Evolutionary conservation across 2,113 vertebrate species (phyloP).

Genomic region (Stomatorhinus ivindoensis): DNA sequence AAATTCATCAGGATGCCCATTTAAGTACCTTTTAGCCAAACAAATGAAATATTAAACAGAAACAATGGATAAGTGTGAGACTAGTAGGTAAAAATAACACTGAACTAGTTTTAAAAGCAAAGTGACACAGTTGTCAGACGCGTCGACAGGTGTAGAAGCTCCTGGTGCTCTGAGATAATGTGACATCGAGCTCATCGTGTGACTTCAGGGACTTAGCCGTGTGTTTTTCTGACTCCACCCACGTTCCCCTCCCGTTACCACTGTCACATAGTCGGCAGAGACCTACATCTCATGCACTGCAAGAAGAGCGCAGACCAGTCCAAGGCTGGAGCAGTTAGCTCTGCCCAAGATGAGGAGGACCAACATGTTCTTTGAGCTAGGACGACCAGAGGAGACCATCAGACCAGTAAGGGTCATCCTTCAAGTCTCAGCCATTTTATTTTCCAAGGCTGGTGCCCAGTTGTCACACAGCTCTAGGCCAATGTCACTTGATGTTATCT

Average conservation of each 20-base stretch:
- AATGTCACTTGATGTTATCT: neutral
- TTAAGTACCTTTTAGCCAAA: neutral
- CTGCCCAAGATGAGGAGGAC: conserved; percentile 42
- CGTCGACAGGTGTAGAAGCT: neutral
- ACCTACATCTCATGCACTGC: conserved; percentile 34
- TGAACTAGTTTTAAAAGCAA: neutral
- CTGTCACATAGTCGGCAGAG: conserved; percentile 26
- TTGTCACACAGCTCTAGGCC: neutral
- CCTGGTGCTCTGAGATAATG: no score
- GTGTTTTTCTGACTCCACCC: neutral
- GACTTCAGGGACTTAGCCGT: neutral
- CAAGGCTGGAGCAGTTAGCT: conserved; percentile 44
- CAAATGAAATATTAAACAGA: neutral
- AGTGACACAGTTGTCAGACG: neutral
- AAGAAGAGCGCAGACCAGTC: conserved; percentile 26
- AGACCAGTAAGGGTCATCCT: conserved; percentile 39
- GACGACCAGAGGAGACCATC: conserved; percentile 47
- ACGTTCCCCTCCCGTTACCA: neutral
- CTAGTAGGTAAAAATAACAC: neutral
- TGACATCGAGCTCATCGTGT: neutral
- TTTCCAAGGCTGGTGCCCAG: neutral
- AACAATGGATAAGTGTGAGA: neutral
- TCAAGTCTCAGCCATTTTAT: neutral
- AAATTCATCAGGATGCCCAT: neutral
- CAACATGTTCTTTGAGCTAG: conserved; percentile 34